These are phyloP conservation scores for Heterotis niloticus DNA, from an alignment of 2,113 vertebrate species.

Conservation along the genomic window DNA sequence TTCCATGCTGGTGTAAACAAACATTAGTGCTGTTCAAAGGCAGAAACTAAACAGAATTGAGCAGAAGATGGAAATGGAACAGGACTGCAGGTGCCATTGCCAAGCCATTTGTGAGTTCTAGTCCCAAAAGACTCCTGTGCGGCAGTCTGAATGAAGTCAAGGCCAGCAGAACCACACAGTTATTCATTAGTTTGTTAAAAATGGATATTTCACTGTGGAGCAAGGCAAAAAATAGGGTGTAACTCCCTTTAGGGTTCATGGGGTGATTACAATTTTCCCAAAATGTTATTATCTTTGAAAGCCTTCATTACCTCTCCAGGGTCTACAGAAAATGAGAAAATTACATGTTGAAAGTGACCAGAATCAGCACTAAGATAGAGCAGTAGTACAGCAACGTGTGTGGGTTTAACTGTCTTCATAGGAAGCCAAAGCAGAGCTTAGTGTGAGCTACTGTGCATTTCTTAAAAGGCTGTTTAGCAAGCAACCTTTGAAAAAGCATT, in stretches of 20 bases:
- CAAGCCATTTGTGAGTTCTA: not conserved
- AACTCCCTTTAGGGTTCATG: not conserved
- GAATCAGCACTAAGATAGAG: not conserved
- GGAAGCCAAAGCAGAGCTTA: not conserved
- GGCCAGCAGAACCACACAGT: not conserved
- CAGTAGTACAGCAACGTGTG: not conserved
- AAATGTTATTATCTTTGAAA: constrained; percentile 11
- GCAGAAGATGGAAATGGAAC: not conserved
- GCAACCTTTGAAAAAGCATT: not conserved
- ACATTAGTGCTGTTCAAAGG: not conserved
- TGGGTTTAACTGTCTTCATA: not conserved
- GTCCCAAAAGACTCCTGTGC: not conserved
- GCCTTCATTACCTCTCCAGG: not conserved
- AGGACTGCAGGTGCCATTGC: not conserved
- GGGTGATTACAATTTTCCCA: constrained; percentile 8
- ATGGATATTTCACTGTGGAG: not conserved
- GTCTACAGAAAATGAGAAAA: not conserved
- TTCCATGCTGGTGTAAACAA: not conserved
- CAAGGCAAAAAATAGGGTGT: not conserved
- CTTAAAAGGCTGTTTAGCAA: not conserved
- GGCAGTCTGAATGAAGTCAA: not conserved
- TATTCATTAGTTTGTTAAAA: constrained; percentile 11
- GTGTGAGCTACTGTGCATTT: not conserved
- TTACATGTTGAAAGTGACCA: not conserved
- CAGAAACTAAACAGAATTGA: not conserved